Evolutionary conservation across 2,113 vertebrate species (phyloP).

Genomic region (Pedionomus torquatus): DNA sequence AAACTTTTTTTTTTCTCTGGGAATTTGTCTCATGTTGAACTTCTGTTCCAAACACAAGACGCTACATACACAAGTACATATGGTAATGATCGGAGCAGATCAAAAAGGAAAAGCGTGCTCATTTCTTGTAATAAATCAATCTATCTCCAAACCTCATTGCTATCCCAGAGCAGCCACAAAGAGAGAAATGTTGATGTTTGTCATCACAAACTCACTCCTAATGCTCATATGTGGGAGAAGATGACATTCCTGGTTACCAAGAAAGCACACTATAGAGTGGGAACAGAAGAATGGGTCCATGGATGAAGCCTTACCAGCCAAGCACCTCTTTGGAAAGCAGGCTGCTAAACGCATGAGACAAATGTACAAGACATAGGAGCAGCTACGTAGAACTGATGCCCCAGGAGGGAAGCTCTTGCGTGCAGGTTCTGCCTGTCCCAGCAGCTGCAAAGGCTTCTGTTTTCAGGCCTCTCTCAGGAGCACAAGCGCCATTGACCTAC

Average conservation of each 20-base stretch:
- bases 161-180: neutral
- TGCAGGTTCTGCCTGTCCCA: neutral
- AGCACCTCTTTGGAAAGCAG: neutral
- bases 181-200: neutral
- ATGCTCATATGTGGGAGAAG: neutral
- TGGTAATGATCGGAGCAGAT: neutral
- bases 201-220: neutral
- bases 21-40: neutral
- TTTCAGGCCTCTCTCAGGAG: neutral
- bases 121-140: neutral
- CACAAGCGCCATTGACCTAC: neutral
- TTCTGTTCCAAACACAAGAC: neutral
- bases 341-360: neutral
- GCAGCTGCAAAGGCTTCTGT: too few species aligned
- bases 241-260: neutral
- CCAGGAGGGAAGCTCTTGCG: neutral
- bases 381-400: accelerated
- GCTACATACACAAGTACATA: neutral
- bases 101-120: neutral
- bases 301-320: neutral
- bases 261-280: neutral
- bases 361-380: accelerated
- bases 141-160: neutral
- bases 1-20: neutral
- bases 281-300: neutral